Evolutionary conservation across 2,888 invertebrate species (phyloP), one percentile per base, ranked within the genome.

Genomic region (Cantharis nigra): DNA sequence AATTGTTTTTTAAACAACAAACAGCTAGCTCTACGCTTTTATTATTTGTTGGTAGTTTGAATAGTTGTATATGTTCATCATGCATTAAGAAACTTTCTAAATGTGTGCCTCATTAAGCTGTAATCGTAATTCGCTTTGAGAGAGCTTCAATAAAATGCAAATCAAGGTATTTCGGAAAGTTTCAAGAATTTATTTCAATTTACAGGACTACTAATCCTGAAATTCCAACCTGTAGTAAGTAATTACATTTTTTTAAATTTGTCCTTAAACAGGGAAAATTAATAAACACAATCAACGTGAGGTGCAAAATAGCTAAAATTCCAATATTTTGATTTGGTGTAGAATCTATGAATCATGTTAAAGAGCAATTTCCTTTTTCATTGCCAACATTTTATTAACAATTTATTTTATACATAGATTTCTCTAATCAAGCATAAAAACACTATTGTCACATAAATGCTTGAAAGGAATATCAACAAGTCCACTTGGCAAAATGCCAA

Each of bases 391-490:
- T 33, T 33, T 33, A 33, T 33, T 33, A 33, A 33, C 33, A 33
- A 33, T 33, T 33, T 33, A 33, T 33, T 33, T 33, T 33, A 33
- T 33, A 33, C 33, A 33, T 33, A 33, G 33, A 33, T 33, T 33
- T 33, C 33, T 33, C 33, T 33, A 33, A 33, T 33, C 33, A 33
- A 33, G 33, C 33, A 33, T 33, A 33, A 33, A 33, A 33, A 33
- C 33, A 33, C 33, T 33, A 33, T 33, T 33, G 33, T 33, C 33
- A 33, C 33, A 33, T 33, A 33, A 33, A 33, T 18, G 65, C 13
- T 65, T 23, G 65, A 65, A 65, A 65, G 65, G 65, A 65, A 74
- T 71, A 77, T 74, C 77, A 77, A 77, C 77, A 77, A 77, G 77
- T 77, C 67, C 30, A n/a, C 28, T 71, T 77, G 77, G 77, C 77